Percentiles rank a stretch among this genome's conserved stretches.
These are phyloP conservation scores for Mythimna loreyi DNA, from an alignment of 2,888 invertebrate species.

Conservation along the genomic window DNA sequence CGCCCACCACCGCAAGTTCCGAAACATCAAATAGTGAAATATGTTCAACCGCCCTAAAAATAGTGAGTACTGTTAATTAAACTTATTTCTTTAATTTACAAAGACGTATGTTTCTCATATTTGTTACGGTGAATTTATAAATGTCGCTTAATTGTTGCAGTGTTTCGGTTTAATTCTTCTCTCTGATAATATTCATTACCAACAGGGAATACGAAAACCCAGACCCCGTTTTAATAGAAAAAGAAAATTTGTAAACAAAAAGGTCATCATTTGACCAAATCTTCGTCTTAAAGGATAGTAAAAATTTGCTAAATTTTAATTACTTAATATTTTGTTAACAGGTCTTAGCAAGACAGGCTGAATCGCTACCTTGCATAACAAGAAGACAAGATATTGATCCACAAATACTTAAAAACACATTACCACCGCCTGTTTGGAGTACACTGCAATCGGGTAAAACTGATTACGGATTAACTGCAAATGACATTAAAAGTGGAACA, in stretches of 20 bases:
- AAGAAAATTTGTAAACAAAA: slow-evolving; percentile 54
- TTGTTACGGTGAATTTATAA: not conserved
- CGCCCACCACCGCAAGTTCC: not conserved
- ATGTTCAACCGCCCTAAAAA: slow-evolving; percentile 59
- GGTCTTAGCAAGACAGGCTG: slow-evolving; percentile 15
- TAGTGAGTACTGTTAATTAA: slow-evolving; percentile 58
- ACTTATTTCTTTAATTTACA: not conserved
- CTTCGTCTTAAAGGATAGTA: no score
- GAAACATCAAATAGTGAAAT: slow-evolving; percentile 19
- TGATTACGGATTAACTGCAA: not conserved
- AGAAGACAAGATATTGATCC: slow-evolving; percentile 7
- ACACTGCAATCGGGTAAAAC: not conserved
- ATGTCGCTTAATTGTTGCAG: not conserved
- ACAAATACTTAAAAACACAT: not conserved
- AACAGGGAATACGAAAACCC: slow-evolving; percentile 56
- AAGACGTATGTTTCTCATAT: not conserved
- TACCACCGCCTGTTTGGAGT: not conserved
- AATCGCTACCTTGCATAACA: slow-evolving; percentile 2
- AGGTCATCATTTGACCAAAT: no score
- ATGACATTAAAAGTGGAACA: slow-evolving; percentile 37
- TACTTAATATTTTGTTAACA: slow-evolving; percentile 42
- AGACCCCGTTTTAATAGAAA: slow-evolving; percentile 51
- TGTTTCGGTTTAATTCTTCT: not conserved
- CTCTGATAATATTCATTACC: slow-evolving; percentile 45
- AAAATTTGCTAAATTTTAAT: slow-evolving; percentile 5